These are phyloP conservation scores for Formica exsecta DNA, from an alignment of 1,140 invertebrate genomes.

Conservation along the genomic window DNA sequence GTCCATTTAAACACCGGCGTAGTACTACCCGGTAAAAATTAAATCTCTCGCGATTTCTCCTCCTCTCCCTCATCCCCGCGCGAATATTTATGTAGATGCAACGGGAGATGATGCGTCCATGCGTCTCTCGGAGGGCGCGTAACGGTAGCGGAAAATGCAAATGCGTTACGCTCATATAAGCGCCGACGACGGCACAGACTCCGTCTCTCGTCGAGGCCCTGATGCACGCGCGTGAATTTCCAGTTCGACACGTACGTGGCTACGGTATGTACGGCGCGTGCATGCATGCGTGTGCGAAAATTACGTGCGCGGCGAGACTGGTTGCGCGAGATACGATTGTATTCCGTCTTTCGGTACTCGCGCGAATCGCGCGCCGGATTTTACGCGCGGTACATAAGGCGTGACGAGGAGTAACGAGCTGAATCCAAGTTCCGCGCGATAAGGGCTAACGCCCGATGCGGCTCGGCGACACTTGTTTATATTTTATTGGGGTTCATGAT, in stretches of 20 bases:
- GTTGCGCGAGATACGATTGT: conserved; percentile 73
- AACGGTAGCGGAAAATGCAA: conserved; percentile 81
- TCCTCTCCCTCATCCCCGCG: not conserved
- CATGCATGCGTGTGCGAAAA: conserved; percentile 46
- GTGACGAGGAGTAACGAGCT: conserved; percentile 59
- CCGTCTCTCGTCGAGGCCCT: conserved; percentile 37
- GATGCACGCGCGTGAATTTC: conserved; percentile 60
- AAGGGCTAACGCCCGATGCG: conserved; percentile 13
- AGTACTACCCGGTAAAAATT: conserved; percentile 78
- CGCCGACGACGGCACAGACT: conserved; percentile 47
- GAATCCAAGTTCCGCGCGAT: conserved; percentile 39
- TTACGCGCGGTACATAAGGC: conserved; percentile 57
- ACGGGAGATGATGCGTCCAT: conserved; percentile 51
- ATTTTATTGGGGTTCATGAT: not conserved
- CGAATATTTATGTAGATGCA: conserved; percentile 79
- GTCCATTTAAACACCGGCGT: conserved; percentile 77
- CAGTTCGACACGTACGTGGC: conserved; percentile 34
- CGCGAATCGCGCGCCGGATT: conserved; percentile 46
- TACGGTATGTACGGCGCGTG: not conserved
- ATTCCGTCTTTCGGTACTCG: conserved; percentile 61
- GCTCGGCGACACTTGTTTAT: conserved; percentile 32
- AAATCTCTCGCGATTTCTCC: conserved; percentile 56
- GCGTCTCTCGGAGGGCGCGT: conserved; percentile 53
- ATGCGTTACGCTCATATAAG: conserved; percentile 75
- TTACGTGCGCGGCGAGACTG: conserved; percentile 37